Evolutionary conservation across 2,888 invertebrate genomes (phyloP).

Genomic region (Cheilosia pagana): DNA sequence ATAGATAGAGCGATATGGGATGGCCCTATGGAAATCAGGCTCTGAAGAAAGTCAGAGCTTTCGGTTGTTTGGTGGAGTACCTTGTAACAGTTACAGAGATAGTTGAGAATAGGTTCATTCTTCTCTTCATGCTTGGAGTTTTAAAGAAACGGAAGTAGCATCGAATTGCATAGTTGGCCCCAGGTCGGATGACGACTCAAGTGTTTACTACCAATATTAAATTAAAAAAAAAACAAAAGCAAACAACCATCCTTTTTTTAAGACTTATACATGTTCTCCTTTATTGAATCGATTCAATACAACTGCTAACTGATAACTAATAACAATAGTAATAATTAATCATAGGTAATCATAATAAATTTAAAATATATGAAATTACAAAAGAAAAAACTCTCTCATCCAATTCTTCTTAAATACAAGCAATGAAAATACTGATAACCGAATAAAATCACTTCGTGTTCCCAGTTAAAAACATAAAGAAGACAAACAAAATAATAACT

Average conservation of each 20-base stretch:
- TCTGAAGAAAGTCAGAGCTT: too few relatives aligned
- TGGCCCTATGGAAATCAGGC: too few relatives aligned
- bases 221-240: too few relatives aligned
- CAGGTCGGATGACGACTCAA: too few relatives aligned
- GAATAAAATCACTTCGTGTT: constrained; percentile 32
- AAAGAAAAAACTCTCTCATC: constrained; percentile 10
- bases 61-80: too few relatives aligned
- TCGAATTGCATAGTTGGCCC: too few relatives aligned
- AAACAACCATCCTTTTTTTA: not conserved
- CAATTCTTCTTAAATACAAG: constrained; percentile 52
- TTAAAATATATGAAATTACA: constrained; percentile 49
- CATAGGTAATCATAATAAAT: constrained; percentile 26
- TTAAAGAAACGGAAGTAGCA: too few relatives aligned
- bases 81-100: too few relatives aligned
- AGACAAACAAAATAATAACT: constrained; percentile 17
- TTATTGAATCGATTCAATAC: constrained; percentile 68
- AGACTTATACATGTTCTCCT: constrained; percentile 69
- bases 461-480: constrained; percentile 30
- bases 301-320: constrained; percentile 70
- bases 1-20: too few relatives aligned
- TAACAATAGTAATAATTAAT: constrained; percentile 66
- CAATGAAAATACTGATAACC: constrained; percentile 54
- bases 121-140: too few relatives aligned
- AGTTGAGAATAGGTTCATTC: too few relatives aligned
- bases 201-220: too few relatives aligned